Conservation (phyloP, 2,797 vertebrate species). For the Telmatherina bonti region DNA sequence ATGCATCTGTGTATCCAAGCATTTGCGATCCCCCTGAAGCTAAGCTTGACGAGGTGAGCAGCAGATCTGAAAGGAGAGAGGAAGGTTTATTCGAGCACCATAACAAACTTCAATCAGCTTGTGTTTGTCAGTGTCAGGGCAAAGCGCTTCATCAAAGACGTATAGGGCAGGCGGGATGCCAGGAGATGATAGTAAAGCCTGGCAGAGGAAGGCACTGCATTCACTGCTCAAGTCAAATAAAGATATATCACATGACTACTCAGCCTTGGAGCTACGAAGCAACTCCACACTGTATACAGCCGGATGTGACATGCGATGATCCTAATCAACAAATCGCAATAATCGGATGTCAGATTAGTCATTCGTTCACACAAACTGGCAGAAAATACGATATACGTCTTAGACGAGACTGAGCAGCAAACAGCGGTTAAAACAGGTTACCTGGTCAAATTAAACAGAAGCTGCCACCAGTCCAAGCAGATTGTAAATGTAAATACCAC, state of each 20-base stretch:
- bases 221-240: not conserved
- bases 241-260: slow-evolving; percentile 13
- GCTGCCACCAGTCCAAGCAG: not conserved
- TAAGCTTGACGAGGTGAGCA: slow-evolving; percentile 56
- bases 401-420: not conserved
- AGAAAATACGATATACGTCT: not conserved
- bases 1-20: slow-evolving; percentile 37
- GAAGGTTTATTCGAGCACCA: slow-evolving; percentile 43
- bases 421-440: not conserved
- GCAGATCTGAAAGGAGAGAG: slow-evolving; percentile 49
- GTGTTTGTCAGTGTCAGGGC: slow-evolving; percentile 50
- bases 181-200: slow-evolving; percentile 4
- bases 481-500: not conserved
- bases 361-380: not conserved
- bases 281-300: not conserved
- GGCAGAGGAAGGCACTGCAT: slow-evolving; percentile 9
- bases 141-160: slow-evolving; percentile 39
- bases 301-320: too few relatives aligned
- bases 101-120: slow-evolving; percentile 57
- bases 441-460: not conserved
- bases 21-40: slow-evolving; percentile 49
- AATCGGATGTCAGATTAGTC: not conserved
- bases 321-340: too few relatives aligned
- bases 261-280: not conserved
- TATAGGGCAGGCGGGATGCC: slow-evolving; percentile 13